These are phyloP conservation scores for Eledona agricola DNA, from an alignment of 2,888 invertebrate genomes.

Conservation along the genomic window DNA sequence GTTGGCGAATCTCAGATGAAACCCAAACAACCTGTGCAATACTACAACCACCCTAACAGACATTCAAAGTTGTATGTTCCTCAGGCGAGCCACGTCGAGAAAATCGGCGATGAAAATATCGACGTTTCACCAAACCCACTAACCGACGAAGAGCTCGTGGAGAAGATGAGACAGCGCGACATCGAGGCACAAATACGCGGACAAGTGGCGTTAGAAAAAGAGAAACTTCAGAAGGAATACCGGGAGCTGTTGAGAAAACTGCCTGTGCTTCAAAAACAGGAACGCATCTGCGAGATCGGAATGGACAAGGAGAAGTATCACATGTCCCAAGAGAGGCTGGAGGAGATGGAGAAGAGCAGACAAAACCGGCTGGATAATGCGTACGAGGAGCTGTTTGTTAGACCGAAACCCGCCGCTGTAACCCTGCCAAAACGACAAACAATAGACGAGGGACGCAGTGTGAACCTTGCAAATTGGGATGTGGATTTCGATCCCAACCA, in stretches of 20 bases:
- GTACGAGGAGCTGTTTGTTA: conserved; percentile 60
- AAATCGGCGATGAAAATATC: conserved; percentile 51
- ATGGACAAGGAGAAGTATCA: conserved; percentile 59
- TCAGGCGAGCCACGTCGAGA: conserved; percentile 55
- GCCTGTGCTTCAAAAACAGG: conserved; percentile 58
- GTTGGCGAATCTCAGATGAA: no score
- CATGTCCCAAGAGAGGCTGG: conserved; percentile 61
- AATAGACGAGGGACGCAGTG: conserved; percentile 16
- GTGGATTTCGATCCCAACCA: conserved; percentile 37
- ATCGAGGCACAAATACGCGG: conserved; percentile 60
- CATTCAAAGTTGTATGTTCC: conserved; percentile 58
- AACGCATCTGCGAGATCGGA: conserved; percentile 54
- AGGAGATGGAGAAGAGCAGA: conserved; percentile 60
- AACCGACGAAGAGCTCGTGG: conserved; percentile 50
- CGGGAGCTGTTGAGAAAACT: conserved; percentile 63
- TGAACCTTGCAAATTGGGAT: conserved; percentile 45
- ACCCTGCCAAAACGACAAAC: conserved; percentile 51
- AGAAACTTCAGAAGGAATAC: conserved; percentile 64
- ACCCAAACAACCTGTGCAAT: conserved; percentile 58
- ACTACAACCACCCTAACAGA: conserved; percentile 64
- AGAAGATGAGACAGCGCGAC: conserved; percentile 52
- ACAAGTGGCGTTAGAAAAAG: conserved; percentile 64
- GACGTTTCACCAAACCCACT: conserved; percentile 48
- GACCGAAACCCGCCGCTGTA: conserved; percentile 49
- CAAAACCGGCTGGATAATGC: conserved; percentile 66